Conservation (phyloP, 2,888 invertebrate genomes). For the Chrysina gloriosa region DNA sequence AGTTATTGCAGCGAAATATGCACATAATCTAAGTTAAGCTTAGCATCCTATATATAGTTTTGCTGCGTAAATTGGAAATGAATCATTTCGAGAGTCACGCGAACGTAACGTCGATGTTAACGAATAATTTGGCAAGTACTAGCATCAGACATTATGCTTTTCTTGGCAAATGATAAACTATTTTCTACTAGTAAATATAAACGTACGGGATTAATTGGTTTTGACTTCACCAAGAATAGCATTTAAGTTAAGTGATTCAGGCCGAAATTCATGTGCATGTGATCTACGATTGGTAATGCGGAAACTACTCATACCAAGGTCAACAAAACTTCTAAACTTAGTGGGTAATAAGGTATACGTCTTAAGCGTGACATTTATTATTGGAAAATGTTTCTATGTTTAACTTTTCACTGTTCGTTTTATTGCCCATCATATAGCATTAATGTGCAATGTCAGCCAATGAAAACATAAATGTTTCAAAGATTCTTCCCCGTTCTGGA, state of each 20-base stretch:
- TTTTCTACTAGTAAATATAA: slow-evolving; percentile 34
- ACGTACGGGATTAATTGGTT: slow-evolving; percentile 22
- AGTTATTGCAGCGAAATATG: not conserved
- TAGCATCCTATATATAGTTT: slow-evolving; percentile 10
- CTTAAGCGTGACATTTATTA: slow-evolving; percentile 6
- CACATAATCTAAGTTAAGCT: slow-evolving; percentile 2
- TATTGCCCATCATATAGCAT: not conserved
- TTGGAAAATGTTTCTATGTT: slow-evolving; percentile 21
- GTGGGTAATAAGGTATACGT: not conserved
- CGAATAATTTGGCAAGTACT: slow-evolving; percentile 20
- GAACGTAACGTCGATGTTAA: slow-evolving; percentile 23
- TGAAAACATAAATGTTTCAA: too few relatives aligned
- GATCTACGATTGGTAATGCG: slow-evolving; percentile 29
- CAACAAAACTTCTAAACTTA: slow-evolving; percentile 27
- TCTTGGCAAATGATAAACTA: slow-evolving; percentile 25
- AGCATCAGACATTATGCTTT: not conserved
- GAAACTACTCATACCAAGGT: slow-evolving; percentile 24
- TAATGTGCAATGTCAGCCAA: too few relatives aligned
- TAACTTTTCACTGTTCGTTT: not conserved
- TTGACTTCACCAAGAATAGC: slow-evolving; percentile 4
- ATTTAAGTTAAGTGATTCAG: slow-evolving; percentile 12
- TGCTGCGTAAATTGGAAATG: slow-evolving; percentile 23
- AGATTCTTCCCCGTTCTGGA: too few relatives aligned
- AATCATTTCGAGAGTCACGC: slow-evolving; percentile 25
- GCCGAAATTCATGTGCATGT: slow-evolving; percentile 23